These are phyloP conservation scores for Bombus balteatus DNA, from an alignment of 1,140 invertebrate genomes.

Conservation along the genomic window DNA sequence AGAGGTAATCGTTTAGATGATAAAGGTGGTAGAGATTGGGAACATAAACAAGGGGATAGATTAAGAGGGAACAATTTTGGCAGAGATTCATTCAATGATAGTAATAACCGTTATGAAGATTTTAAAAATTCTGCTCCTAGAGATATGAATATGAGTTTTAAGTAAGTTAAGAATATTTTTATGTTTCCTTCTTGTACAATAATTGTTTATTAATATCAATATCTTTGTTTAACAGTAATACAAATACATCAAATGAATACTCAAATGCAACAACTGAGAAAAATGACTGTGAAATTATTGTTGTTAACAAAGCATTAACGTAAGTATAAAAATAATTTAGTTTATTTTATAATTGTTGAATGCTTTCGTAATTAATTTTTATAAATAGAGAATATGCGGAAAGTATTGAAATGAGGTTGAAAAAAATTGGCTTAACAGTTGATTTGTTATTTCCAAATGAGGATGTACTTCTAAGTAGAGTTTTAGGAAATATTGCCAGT, in stretches of 20 bases:
- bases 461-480: slow-evolving; percentile 91
- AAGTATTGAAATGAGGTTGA: slow-evolving; percentile 92
- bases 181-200: not conserved
- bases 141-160: slow-evolving; percentile 64
- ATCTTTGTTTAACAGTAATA: slow-evolving; percentile 23
- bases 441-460: slow-evolving; percentile 95
- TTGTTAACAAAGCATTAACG: slow-evolving; percentile 90
- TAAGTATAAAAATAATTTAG: slow-evolving; percentile 81
- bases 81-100: slow-evolving; percentile 69
- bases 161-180: slow-evolving; percentile 56
- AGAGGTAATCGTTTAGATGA: slow-evolving; percentile 71
- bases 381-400: slow-evolving; percentile 92
- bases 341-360: not conserved
- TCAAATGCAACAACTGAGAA: slow-evolving; percentile 83
- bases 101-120: slow-evolving; percentile 70
- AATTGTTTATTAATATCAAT: not conserved
- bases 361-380: slow-evolving; percentile 56
- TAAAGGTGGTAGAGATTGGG: slow-evolving; percentile 68
- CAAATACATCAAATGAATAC: slow-evolving; percentile 66
- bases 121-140: slow-evolving; percentile 65
- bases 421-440: slow-evolving; percentile 90
- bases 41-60: slow-evolving; percentile 64
- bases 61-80: slow-evolving; percentile 59
- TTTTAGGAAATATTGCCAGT: slow-evolving; percentile 93
- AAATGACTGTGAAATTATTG: slow-evolving; percentile 95